phyloP scores from a whole-genome alignment of 2,113 vertebrate species.

The Alethe castanea region DNA sequence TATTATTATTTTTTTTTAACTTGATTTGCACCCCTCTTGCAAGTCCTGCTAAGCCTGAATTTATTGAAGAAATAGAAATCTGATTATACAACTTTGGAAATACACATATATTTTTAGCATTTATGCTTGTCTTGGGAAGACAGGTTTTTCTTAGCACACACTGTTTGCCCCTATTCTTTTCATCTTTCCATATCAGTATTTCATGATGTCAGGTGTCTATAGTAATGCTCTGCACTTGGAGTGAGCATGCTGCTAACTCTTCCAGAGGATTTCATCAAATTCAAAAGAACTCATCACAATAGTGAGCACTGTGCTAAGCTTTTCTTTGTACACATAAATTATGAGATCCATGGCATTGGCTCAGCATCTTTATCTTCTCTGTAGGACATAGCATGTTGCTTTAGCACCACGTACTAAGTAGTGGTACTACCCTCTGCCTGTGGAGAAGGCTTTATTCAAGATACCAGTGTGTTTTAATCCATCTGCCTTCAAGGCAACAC shows the following conservation, averaged over 20 bases:
- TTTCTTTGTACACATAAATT: not conserved
- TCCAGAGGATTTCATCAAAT: not conserved
- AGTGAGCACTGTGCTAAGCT: not conserved
- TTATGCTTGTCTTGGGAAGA: not conserved
- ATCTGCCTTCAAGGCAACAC: constrained; percentile 1
- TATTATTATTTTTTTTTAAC: not conserved
- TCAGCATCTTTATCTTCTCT: not conserved
- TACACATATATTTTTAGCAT: not conserved
- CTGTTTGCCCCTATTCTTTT: not conserved
- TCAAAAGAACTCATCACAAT: not conserved
- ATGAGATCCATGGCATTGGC: not conserved
- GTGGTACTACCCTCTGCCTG: not conserved
- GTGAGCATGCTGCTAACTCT: not conserved
- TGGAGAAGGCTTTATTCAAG: not conserved
- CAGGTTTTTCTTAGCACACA: not conserved
- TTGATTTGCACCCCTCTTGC: not conserved
- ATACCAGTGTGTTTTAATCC: not conserved
- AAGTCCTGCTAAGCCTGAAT: not conserved
- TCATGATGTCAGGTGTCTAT: not conserved
- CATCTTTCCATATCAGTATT: not conserved
- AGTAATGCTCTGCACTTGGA: not conserved
- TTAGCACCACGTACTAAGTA: not conserved
- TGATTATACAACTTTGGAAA: not conserved
- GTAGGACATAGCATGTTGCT: not conserved
- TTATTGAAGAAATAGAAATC: not conserved